Conservation (phyloP, 2,797 vertebrate species). For the Parauchenoglanis ngamensis region DNA sequence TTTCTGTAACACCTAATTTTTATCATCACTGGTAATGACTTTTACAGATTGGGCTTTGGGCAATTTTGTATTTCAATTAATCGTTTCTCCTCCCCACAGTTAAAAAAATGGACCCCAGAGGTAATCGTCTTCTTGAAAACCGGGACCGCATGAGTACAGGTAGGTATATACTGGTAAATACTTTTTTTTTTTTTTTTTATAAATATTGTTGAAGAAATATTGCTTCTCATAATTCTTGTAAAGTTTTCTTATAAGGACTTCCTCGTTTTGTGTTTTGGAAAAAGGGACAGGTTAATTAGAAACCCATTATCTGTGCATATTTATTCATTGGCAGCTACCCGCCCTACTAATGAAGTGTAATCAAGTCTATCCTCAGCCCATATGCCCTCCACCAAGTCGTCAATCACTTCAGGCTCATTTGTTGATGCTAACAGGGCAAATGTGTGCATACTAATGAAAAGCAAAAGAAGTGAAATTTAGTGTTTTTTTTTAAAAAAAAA, state of each 20-base stretch:
- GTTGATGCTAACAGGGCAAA: constrained; percentile 24
- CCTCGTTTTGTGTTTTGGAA: constrained; percentile 43
- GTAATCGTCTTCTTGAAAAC: constrained; percentile 68
- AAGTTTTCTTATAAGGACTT: constrained; percentile 23
- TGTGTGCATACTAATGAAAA: constrained; percentile 16
- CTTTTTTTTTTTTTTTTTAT: not conserved
- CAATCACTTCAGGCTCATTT: constrained; percentile 22
- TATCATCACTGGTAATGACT: constrained; percentile 62
- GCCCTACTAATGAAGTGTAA: constrained; percentile 49
- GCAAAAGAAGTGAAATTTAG: not conserved
- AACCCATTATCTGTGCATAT: constrained; percentile 46
- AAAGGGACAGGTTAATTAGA: constrained; percentile 45
- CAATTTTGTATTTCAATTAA: constrained; percentile 41
- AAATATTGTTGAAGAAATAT: not conserved
- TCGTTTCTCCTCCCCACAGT: constrained; percentile 66
- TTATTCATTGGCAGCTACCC: constrained; percentile 4
- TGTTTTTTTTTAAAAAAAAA: not conserved
- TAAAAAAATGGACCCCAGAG: constrained; percentile 68
- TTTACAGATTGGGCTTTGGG: constrained; percentile 46
- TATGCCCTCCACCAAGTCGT: not conserved
- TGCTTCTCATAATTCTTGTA: not conserved
- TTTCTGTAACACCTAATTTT: constrained; percentile 62
- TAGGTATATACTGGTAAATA: constrained; percentile 47
- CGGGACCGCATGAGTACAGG: constrained; percentile 67
- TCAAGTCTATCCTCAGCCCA: constrained; percentile 35